These are phyloP conservation scores for Dynastes tityus DNA, from an alignment of 2,888 invertebrate species.

Conservation along the genomic window DNA sequence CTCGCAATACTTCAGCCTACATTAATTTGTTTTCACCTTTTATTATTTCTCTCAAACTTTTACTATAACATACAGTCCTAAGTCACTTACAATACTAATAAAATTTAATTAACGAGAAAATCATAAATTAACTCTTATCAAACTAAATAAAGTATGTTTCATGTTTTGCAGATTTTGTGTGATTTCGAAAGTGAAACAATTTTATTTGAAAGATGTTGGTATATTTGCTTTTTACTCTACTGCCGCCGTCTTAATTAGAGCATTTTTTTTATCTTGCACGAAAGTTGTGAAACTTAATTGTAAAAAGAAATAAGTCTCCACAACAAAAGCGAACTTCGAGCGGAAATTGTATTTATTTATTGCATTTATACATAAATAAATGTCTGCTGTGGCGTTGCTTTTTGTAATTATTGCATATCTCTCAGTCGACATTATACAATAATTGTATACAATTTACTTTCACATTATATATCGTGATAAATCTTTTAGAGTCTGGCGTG, in stretches of 20 bases:
- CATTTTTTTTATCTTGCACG: conserved; percentile 15
- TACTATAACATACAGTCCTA: too few relatives aligned
- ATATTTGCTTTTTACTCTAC: background rate
- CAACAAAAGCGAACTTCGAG: background rate
- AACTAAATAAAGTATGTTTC: background rate
- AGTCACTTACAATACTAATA: too few relatives aligned
- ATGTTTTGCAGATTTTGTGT: conserved; percentile 27
- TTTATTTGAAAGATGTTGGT: conserved; percentile 32
- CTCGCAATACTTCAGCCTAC: too few relatives aligned
- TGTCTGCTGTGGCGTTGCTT: background rate
- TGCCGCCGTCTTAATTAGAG: background rate
- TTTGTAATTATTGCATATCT: conserved; percentile 25
- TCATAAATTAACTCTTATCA: background rate
- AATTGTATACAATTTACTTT: conserved; percentile 27
- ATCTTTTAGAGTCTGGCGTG: background rate
- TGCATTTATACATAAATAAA: conserved; percentile 8
- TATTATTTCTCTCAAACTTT: too few relatives aligned
- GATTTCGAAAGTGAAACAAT: conserved; percentile 44
- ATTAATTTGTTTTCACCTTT: too few relatives aligned
- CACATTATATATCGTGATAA: conserved; percentile 17
- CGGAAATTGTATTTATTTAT: conserved; percentile 19
- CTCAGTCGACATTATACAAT: conserved; percentile 9
- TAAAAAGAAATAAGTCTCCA: conserved; percentile 21
- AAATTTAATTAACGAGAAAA: background rate
- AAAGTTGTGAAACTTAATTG: conserved; percentile 33